Base-by-base conservation (phyloP, 2,888 invertebrate genomes). In the Aphelenchoides bicaudatus region DNA sequence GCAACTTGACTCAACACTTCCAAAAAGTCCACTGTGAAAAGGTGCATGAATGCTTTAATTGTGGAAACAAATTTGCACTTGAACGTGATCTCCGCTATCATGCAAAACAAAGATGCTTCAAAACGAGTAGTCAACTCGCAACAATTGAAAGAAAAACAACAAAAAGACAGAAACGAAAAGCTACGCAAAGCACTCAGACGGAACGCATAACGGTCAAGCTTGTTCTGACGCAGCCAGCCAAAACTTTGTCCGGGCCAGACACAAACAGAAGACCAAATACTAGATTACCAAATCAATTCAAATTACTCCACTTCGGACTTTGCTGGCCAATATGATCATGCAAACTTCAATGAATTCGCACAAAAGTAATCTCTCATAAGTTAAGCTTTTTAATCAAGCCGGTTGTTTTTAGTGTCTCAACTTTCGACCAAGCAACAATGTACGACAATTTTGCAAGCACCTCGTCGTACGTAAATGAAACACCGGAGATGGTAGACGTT, bases 81-180 rank as follows among this genome's bases (percentile, higher is more conserved):
- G 53, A 55, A n/a, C 53, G 70, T 4, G 70, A 70, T 55, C 57
- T 68, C 21, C 43, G 47, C 19, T 70, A 71, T 39, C 70, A 70
- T 37, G 37, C 37, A 25, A 66, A 65, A 34, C 65, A 66, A 34
- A 39, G 16, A 16, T 60, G 59, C 49, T 6, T 30, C 30, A 23
- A 29, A n/a, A 52, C 51, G 3, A 16, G 57, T 51, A 46, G 51
- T 39, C 19, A 2, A 51, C 3, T 2, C n/a, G n/a, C n/a, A n/a
- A n/a, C n/a, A n/a, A n/a, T n/a, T n/a, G n/a, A n/a, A n/a, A n/a
- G n/a, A n/a, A n/a, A n/a, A n/a, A n/a, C n/a, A n/a, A n/a, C n/a
- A n/a, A n/a, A n/a, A n/a, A n/a, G n/a, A n/a, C n/a, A n/a, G n/a
- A n/a, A n/a, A n/a, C n/a, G n/a, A n/a, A n/a, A n/a, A n/a, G n/a